Evolutionary conservation across 1,140 invertebrate genomes (phyloP), one percentile per base, ranked within the genome.

Genomic region (Apis cerana): DNA sequence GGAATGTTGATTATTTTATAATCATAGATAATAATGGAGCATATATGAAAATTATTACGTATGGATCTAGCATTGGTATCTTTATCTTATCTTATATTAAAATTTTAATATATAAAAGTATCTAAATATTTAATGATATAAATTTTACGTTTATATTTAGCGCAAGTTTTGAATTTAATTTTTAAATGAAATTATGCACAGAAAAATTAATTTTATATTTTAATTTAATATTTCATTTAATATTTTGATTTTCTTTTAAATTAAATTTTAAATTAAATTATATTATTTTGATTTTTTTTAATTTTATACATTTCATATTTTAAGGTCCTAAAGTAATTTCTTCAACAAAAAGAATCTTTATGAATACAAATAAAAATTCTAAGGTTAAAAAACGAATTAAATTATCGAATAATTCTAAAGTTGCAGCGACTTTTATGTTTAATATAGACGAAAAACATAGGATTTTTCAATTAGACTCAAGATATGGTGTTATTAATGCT

Each of bases 1-100:
- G 72, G 71, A 89, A 91, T 58, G 86, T 83, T 27, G 92, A 92
- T 88, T 91, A 92, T 61, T 92, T 92, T 72, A 87, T 52, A 12
- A 85, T 92, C 17, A 61, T 61, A 12, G 84, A 92, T 56, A 84
- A 70, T 12, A n/a, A 33, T 19, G 83, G 65, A 10, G 52, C 48
- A 9, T 65, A 19, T 23, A 58, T 21, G 33, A 89, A 89, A 80
- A 81, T 92, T 23, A 75, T 86, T 27, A 61, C 80, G 1, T 75
- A 61, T 19, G 91, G 91, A 82, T 82, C 17, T 48, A 80, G 81
- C 12, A 80, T 89, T 43, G 91, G 91, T 92, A 84, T 43, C 33
- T 43, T 43, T 43, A 43, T 43, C 5, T 43, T 43, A 43, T 43
- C 7, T 33, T 21, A 77, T 2, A 48, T 19, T 50, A 1, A 21